Evolutionary conservation across 2,888 invertebrate genomes (phyloP), one percentile per base, ranked within the genome.

Genomic region (Mamestra brassicae): DNA sequence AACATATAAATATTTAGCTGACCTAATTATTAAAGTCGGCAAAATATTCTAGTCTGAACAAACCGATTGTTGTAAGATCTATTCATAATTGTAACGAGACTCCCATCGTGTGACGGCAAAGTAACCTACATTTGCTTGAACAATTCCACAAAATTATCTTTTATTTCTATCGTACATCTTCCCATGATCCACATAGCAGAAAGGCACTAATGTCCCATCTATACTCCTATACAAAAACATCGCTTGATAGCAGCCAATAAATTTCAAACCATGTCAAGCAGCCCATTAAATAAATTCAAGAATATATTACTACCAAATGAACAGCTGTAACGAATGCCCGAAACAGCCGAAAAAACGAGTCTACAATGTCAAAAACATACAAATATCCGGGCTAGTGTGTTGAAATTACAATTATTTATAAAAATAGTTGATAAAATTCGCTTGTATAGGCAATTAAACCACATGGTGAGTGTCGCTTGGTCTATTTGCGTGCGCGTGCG

Each of bases 391-490:
- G 82, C 78, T 61, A 55, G 38, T 70, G 62, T 61, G 55, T 68
- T 55, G 81, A 88, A 87, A 83, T 84, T 88, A 89, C 88, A 87
- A 85, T 85, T 65, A 87, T 83, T 81, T 77, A 79, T 74, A 85
- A 91, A 89, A 89, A 83, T 81, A 85, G 83, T 87, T 84, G 83
- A 88, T 86, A 89, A 87, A 88, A 89, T 85, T 85, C 80, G 73
- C 89, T 86, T 88, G 89, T 88, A 89, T 86, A 89, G 87, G 86
- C 88, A 89, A 91, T 93, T 90, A 93, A 93, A 90, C 88, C 87
- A 86, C 87, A 89, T 88, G 88, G 88, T 83, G 89, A 90, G 85
- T 91, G 93, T 93, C 92, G 90, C 92, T 88, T 81, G 36, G 75
- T 87, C 89, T 94, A 94, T 94, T 94, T 92, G 89, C 89, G 93